Percentiles rank a stretch among this genome's conserved stretches.
These are phyloP conservation scores for Drosophila arizonae DNA, from an alignment of 1,140 invertebrate species.

Conservation along the genomic window DNA sequence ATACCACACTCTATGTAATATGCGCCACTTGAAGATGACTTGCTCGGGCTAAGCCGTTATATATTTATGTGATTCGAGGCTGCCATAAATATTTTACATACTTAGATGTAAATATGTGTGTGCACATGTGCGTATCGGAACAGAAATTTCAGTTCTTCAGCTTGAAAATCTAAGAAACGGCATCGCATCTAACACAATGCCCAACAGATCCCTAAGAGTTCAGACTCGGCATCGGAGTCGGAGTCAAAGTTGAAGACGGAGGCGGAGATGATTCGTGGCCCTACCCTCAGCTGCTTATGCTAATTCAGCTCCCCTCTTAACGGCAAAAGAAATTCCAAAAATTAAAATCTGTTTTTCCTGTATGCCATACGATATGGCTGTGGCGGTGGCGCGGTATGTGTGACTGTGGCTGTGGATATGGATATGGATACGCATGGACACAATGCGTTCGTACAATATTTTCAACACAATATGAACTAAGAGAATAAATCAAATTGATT, in stretches of 20 bases:
- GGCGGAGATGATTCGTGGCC: neutral
- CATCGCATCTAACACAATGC: conserved; percentile 22
- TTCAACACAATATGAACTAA: conserved; percentile 72
- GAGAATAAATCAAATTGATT: conserved; percentile 80
- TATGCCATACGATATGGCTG: conserved; percentile 62
- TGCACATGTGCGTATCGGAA: conserved; percentile 9
- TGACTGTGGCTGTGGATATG: conserved; percentile 2
- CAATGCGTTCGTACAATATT: conserved; percentile 72
- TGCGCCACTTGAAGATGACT: conserved; percentile 16
- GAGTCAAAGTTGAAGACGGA: neutral
- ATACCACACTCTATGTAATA: conserved; percentile 13
- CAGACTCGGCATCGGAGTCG: conserved; percentile 2
- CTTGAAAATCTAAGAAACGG: conserved; percentile 33
- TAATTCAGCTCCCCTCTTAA: conserved; percentile 49
- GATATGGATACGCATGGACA: conserved; percentile 52
- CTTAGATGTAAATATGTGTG: conserved; percentile 7
- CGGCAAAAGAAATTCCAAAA: conserved; percentile 36
- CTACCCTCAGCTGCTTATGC: conserved; percentile 69
- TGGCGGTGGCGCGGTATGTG: conserved; percentile 2
- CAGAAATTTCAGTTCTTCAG: conserved; percentile 32
- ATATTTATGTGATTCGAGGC: neutral
- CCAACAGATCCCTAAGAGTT: conserved; percentile 21
- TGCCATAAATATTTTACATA: conserved; percentile 35
- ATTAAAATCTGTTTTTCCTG: conserved; percentile 50
- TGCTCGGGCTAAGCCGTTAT: conserved; percentile 3